Percentiles rank a stretch among this genome's conserved stretches.
Conservation (phyloP, 2,113 vertebrate species). For the Cavia porcellus region DNA sequence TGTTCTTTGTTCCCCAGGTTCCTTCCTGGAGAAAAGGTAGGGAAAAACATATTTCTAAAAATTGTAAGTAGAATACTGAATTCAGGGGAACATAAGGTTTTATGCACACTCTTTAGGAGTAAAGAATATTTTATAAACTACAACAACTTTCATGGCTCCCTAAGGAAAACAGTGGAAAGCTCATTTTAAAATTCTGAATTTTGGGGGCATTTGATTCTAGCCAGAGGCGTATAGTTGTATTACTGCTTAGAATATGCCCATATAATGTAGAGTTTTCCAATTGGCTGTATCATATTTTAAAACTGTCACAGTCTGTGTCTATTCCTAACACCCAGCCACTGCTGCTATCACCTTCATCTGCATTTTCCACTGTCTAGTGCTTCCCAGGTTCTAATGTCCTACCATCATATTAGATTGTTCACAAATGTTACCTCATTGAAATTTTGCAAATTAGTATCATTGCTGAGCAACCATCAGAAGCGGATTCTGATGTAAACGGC, state of each 20-base stretch:
- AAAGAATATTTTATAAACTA: not conserved
- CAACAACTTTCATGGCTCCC: not conserved
- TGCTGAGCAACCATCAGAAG: not conserved
- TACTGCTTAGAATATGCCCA: not conserved
- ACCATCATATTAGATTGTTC: not conserved
- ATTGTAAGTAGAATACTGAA: slow-evolving; percentile 8
- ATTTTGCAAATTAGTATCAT: not conserved
- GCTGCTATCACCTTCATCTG: not conserved
- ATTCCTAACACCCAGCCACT: not conserved
- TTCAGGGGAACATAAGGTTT: not conserved
- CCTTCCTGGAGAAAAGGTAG: not conserved
- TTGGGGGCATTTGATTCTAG: not conserved
- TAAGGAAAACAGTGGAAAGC: not conserved
- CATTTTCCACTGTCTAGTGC: not conserved
- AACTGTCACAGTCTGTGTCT: not conserved
- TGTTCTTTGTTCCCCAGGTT: not conserved
- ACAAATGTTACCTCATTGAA: not conserved
- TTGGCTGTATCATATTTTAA: not conserved
- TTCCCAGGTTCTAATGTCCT: not conserved
- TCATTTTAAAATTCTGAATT: not conserved
- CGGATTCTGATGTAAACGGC: not conserved
- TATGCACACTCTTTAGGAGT: not conserved
- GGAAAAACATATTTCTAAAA: not conserved
- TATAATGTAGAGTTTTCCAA: not conserved
- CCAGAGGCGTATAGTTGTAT: no score